phyloP scores from a whole-genome alignment of 2,797 vertebrate species.

The Falco berigora region DNA sequence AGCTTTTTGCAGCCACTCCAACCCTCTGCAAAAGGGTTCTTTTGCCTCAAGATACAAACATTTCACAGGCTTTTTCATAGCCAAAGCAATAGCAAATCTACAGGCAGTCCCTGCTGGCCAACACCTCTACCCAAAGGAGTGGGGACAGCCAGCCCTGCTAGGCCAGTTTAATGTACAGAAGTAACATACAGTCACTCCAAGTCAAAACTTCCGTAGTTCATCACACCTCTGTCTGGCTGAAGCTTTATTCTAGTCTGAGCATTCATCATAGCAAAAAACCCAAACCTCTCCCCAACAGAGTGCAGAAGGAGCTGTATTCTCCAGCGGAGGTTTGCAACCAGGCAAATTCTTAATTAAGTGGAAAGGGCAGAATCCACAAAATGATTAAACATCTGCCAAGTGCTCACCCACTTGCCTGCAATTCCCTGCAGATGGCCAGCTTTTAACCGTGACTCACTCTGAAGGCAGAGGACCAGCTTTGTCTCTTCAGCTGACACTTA shows the following conservation, averaged over 20 bases:
- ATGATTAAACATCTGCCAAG: constrained; percentile 23
- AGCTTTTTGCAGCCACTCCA: neutral
- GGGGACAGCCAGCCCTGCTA: neutral
- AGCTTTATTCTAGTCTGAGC: neutral
- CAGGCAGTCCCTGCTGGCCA: neutral
- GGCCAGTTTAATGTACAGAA: neutral
- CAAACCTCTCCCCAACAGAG: neutral
- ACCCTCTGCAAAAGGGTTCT: neutral
- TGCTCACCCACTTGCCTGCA: neutral
- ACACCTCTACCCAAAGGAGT: neutral
- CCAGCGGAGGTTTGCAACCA: neutral
- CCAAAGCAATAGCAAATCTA: neutral
- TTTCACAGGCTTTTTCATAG: neutral
- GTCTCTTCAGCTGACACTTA: neutral
- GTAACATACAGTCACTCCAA: neutral
- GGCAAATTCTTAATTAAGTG: constrained; percentile 7
- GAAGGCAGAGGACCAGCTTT: neutral
- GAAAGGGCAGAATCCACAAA: constrained; percentile 4
- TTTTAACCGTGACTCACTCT: neutral
- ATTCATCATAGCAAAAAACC: neutral
- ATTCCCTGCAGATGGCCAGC: neutral
- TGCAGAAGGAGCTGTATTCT: neutral
- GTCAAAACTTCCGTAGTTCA: neutral
- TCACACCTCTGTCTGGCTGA: neutral
- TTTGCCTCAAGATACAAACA: neutral